A percentile compares a stretch with the other conserved stretches of the same genome.
phyloP scores from a whole-genome alignment of 64 coral and sea anemone genomes.

The Platygyra sinensis region DNA sequence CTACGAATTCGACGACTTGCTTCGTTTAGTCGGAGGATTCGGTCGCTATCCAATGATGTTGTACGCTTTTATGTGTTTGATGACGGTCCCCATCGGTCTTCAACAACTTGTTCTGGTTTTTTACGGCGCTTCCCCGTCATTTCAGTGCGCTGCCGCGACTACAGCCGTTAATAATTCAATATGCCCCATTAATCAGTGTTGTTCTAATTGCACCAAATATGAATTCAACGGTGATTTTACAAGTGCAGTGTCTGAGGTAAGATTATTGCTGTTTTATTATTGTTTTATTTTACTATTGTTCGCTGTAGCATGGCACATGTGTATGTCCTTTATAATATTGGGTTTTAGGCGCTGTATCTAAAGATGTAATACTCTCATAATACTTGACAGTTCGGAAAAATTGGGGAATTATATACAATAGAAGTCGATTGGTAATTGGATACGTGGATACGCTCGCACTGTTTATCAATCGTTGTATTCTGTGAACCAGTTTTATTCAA shows the following conservation, averaged over 20 bases:
- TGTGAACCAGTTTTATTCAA: too few relatives aligned
- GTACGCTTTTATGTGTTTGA: constrained; percentile 74
- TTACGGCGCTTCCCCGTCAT: constrained; percentile 66
- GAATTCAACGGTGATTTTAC: constrained; percentile 16
- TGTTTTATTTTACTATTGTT: too few relatives aligned
- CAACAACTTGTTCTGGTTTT: constrained; percentile 77
- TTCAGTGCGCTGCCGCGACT: constrained; percentile 5
- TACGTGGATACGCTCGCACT: too few relatives aligned
- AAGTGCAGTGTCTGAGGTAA: constrained; percentile 27
- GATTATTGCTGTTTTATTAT: not conserved
- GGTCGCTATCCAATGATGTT: constrained; percentile 61
- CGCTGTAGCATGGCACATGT: too few relatives aligned
- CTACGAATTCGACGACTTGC: constrained; percentile 77
- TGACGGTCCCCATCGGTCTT: constrained; percentile 62
- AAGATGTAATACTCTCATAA: too few relatives aligned
- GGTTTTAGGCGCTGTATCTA: too few relatives aligned
- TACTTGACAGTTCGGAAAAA: too few relatives aligned
- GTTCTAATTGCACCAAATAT: constrained; percentile 15
- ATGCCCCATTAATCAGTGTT: not conserved
- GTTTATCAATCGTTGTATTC: too few relatives aligned
- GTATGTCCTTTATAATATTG: too few relatives aligned
- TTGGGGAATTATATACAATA: too few relatives aligned
- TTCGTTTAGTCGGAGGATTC: constrained; percentile 70
- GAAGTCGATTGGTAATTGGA: too few relatives aligned
- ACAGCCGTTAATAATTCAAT: not conserved